phyloP scores from a whole-genome alignment of 2,888 invertebrate species.

The Thereva nobilitata region DNA sequence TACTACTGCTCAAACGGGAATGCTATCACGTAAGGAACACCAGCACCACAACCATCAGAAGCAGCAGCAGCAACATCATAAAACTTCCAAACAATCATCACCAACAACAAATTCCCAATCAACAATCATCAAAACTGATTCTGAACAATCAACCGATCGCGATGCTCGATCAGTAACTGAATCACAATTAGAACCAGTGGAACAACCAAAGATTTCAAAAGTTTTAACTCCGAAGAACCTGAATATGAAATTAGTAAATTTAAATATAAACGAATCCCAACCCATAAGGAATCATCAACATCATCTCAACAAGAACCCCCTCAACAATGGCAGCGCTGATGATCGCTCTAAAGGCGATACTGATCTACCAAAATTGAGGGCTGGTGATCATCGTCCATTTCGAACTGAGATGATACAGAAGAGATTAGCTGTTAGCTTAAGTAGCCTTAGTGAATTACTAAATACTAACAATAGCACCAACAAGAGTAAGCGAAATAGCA shows the following conservation, averaged over 20 bases:
- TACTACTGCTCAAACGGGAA: too few relatives aligned
- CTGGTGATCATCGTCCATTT: constrained; percentile 1
- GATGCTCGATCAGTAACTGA: neutral
- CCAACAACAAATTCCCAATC: constrained; percentile 18
- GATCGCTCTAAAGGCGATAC: constrained; percentile 6
- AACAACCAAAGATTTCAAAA: constrained; percentile 57
- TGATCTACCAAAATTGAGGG: neutral
- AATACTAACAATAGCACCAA: constrained; percentile 36
- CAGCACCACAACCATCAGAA: constrained; percentile 1
- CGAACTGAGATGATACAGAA: constrained; percentile 20
- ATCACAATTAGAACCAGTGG: constrained; percentile 55
- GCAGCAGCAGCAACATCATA: constrained; percentile 7
- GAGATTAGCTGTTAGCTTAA: constrained; percentile 40
- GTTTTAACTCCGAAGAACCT: constrained; percentile 37
- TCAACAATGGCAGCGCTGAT: neutral
- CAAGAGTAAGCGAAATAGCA: constrained; percentile 40
- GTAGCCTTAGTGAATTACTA: constrained; percentile 40
- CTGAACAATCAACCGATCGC: constrained; percentile 8
- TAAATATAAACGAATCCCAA: constrained; percentile 14
- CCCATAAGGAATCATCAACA: constrained; percentile 1
- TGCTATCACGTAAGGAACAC: neutral
- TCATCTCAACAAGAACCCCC: constrained; percentile 1
- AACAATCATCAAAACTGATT: constrained; percentile 14
- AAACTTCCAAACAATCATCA: constrained; percentile 1
- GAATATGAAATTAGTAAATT: constrained; percentile 35